These are phyloP conservation scores for Cyprinus carpio DNA, from an alignment of 2,113 vertebrate species.

Conservation along the genomic window DNA sequence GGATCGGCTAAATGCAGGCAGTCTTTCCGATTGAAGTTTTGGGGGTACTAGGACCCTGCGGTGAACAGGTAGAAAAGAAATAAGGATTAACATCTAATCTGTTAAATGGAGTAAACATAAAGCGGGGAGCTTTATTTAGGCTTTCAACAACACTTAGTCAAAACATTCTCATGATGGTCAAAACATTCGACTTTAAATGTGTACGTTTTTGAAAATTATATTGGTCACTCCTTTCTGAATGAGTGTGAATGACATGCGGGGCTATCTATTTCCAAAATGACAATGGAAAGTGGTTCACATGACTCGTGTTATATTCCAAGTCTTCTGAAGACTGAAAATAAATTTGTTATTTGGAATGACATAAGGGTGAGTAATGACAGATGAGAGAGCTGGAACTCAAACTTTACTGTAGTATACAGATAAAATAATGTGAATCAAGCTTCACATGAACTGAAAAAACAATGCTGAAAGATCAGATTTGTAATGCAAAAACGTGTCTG, in stretches of 20 bases:
- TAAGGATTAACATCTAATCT: not conserved
- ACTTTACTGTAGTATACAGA: not conserved
- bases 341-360: not conserved
- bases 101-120: not conserved
- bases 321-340: not conserved
- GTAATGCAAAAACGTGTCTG: not conserved
- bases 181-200: not conserved
- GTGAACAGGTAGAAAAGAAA: constrained; percentile 28
- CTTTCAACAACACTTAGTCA: not conserved
- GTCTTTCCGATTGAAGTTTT: constrained; percentile 59
- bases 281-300: not conserved
- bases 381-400: not conserved
- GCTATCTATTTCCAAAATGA: not conserved
- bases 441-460: not conserved
- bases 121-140: not conserved
- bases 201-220: not conserved
- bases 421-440: not conserved
- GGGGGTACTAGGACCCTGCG: constrained; percentile 41
- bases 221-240: not conserved
- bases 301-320: not conserved
- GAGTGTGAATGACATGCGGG: not conserved
- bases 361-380: not conserved
- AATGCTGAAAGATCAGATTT: not conserved
- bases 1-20: not conserved
- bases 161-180: not conserved